Conservation (phyloP, 2,888 invertebrate genomes). For the Meiosimyza platycephala region DNA sequence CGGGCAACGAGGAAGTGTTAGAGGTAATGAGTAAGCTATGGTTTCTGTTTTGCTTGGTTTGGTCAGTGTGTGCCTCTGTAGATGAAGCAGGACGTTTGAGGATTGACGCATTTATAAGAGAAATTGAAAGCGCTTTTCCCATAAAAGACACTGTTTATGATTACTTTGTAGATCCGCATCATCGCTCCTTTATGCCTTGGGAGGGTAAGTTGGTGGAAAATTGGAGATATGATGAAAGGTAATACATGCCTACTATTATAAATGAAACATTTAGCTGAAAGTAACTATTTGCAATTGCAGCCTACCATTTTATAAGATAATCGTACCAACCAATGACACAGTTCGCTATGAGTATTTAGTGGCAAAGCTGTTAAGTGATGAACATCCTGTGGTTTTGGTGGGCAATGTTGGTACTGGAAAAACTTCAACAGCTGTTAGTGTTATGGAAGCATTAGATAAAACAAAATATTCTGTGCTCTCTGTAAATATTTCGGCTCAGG, state of each 20-base stretch:
- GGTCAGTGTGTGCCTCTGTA: constrained; percentile 87
- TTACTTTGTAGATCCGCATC: constrained; percentile 84
- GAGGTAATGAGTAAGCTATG: constrained; percentile 76
- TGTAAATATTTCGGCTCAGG: constrained; percentile 89
- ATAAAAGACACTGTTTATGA: constrained; percentile 90
- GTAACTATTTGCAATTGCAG: constrained; percentile 63
- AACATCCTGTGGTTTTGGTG: constrained; percentile 80
- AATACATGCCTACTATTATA: constrained; percentile 13
- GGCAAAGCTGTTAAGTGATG: constrained; percentile 73
- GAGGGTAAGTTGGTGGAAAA: constrained; percentile 79
- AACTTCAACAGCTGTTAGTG: constrained; percentile 81
- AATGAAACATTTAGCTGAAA: background rate
- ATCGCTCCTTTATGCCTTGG: constrained; percentile 80
- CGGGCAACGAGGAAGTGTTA: constrained; percentile 71
- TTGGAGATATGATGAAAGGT: constrained; percentile 74
- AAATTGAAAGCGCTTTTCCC: constrained; percentile 84
- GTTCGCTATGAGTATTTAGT: constrained; percentile 84
- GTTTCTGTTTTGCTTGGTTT: constrained; percentile 82
- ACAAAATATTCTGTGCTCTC: constrained; percentile 75
- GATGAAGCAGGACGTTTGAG: constrained; percentile 82
- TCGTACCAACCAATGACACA: constrained; percentile 90
- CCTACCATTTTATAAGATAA: constrained; percentile 82
- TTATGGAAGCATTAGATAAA: constrained; percentile 70
- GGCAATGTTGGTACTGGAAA: constrained; percentile 92
- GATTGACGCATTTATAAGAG: constrained; percentile 83